phyloP scores from a whole-genome alignment of 2,113 vertebrate genomes.

The Stomatorhinus ivindoensis region DNA sequence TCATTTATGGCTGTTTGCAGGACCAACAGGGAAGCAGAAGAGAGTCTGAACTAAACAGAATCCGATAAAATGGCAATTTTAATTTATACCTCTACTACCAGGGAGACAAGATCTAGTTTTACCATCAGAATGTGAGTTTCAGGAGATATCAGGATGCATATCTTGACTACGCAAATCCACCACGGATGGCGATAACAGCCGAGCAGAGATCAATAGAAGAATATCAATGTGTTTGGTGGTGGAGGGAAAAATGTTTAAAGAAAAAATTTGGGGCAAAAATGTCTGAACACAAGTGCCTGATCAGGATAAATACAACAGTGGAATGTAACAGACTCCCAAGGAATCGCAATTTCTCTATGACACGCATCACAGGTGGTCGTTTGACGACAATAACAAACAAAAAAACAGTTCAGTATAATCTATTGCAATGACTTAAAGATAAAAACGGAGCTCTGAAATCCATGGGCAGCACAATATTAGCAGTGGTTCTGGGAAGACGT shows the following conservation, averaged over 20 bases:
- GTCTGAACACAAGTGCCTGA: not conserved
- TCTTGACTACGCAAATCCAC: not conserved
- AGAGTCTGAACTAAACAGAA: constrained; percentile 30
- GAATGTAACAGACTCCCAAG: not conserved
- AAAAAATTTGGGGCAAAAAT: not conserved
- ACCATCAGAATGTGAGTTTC: constrained; percentile 30
- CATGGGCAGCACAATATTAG: not conserved
- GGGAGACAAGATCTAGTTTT: constrained; percentile 55
- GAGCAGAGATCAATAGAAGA: not conserved
- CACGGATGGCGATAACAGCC: not conserved
- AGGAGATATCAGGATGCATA: constrained; percentile 41
- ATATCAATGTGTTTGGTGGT: not conserved
- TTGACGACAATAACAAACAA: not conserved
- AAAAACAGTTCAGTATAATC: not conserved
- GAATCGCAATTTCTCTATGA: not conserved
- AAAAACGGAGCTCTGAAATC: not conserved
- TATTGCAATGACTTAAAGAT: not conserved
- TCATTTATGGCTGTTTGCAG: not conserved
- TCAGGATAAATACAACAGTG: not conserved
- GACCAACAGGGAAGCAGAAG: not conserved
- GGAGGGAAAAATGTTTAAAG: not conserved
- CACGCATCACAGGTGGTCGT: not conserved
- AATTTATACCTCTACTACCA: constrained; percentile 54
- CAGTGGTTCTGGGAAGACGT: not conserved
- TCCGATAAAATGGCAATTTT: constrained; percentile 56